phyloP scores from a whole-genome alignment of 2,797 vertebrate species.

The Triplophysa yarkandensis region DNA sequence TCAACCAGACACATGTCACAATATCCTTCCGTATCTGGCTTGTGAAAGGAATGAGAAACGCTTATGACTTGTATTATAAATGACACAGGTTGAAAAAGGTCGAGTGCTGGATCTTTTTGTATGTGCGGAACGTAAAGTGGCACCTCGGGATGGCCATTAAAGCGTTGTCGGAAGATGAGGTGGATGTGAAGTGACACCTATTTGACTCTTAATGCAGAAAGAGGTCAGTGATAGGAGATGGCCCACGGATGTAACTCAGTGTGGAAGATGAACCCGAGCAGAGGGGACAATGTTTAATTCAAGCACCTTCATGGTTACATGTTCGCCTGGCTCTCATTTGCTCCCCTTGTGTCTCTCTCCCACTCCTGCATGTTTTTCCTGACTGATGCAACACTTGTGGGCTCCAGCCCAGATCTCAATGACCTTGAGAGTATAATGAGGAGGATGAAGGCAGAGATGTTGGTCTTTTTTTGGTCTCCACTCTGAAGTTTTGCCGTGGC shows the following conservation, averaged over 20 bases:
- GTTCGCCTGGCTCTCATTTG: background rate
- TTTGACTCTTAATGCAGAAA: slow-evolving; percentile 22
- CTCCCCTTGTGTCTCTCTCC: slow-evolving; percentile 17
- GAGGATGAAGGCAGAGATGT: slow-evolving; percentile 16
- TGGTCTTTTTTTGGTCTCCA: slow-evolving; percentile 20
- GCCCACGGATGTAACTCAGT: slow-evolving; percentile 17
- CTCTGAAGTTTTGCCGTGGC: slow-evolving; percentile 24
- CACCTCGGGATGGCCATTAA: slow-evolving; percentile 5
- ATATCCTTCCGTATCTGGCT: slow-evolving; percentile 10
- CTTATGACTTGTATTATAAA: slow-evolving; percentile 4
- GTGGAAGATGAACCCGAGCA: slow-evolving; percentile 37
- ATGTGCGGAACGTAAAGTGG: slow-evolving; percentile 2
- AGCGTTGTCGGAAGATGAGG: background rate
- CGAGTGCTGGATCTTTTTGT: background rate
- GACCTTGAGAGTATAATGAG: slow-evolving; percentile 39
- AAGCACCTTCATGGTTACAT: slow-evolving; percentile 40
- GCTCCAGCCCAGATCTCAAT: slow-evolving; percentile 9
- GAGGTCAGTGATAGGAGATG: slow-evolving; percentile 35
- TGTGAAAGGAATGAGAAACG: background rate
- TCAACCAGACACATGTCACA: slow-evolving; percentile 11
- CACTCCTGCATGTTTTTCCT: slow-evolving; percentile 12
- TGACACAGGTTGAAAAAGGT: background rate
- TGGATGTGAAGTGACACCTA: slow-evolving; percentile 12
- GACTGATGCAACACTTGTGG: slow-evolving; percentile 32
- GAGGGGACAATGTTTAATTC: slow-evolving; percentile 49